phyloP scores from a whole-genome alignment of 2,888 invertebrate species.

The Scaptodrosophila latifasciaeformis region DNA sequence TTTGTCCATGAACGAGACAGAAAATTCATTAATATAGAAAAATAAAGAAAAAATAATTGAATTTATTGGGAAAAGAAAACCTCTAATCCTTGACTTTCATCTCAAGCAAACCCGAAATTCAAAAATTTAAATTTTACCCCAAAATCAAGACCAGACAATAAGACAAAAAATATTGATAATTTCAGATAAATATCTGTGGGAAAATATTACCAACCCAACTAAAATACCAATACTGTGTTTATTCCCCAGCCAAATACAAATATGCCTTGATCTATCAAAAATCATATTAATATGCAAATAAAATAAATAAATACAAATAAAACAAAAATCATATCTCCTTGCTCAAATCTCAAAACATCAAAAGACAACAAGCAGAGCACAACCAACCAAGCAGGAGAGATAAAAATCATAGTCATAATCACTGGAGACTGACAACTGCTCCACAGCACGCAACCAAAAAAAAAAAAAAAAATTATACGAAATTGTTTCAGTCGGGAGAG shows the following conservation, averaged over 20 bases:
- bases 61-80: too few species aligned
- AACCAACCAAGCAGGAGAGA: constrained; percentile 27
- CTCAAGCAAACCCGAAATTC: too few species aligned
- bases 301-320: constrained; percentile 38
- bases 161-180: constrained; percentile 45
- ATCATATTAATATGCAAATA: constrained; percentile 56
- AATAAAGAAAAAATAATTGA: too few species aligned
- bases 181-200: constrained; percentile 45
- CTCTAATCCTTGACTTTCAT: too few species aligned
- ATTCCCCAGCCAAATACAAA: constrained; percentile 59
- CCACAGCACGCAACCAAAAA: neutral
- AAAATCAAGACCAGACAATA: too few species aligned
- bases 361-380: constrained; percentile 25
- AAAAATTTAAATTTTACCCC: too few species aligned
- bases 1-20: too few species aligned
- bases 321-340: constrained; percentile 8
- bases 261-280: constrained; percentile 36
- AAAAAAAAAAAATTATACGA: too few species aligned
- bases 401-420: constrained; percentile 55
- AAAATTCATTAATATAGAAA: too few species aligned
- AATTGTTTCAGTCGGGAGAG: too few species aligned
- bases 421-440: constrained; percentile 24
- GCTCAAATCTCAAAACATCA: constrained; percentile 34
- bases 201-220: constrained; percentile 11
- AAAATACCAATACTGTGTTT: constrained; percentile 33